Percentiles rank a stretch among this genome's conserved stretches.
Conservation (phyloP, 64 coral and sea anemone species). For the Stichodactyla helianthus region DNA sequence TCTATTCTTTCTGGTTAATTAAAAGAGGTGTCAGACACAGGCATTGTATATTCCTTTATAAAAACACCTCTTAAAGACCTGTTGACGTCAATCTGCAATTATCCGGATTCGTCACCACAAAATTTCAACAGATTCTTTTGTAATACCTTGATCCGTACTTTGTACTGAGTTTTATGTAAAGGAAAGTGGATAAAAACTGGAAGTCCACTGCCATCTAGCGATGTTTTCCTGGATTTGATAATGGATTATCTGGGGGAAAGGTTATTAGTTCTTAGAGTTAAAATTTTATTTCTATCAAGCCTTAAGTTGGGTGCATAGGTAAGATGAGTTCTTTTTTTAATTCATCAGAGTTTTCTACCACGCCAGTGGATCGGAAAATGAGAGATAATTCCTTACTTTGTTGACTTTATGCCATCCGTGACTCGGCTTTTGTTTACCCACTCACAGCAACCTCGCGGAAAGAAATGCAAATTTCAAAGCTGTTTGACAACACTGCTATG, state of each 20-base stretch:
- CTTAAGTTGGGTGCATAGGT: not conserved
- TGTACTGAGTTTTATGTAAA: not conserved
- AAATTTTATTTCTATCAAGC: too few species aligned
- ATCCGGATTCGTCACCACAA: not conserved
- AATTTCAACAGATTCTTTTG: not conserved
- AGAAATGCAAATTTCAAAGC: not conserved
- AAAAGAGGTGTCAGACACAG: not conserved
- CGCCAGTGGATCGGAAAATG: not conserved
- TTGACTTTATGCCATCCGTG: conserved; percentile 11
- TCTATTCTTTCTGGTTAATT: not conserved
- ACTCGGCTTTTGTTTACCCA: conserved; percentile 10
- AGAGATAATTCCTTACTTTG: not conserved
- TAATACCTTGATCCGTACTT: not conserved
- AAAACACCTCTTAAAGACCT: not conserved
- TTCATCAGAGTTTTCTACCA: not conserved
- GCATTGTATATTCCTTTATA: not conserved
- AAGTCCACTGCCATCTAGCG: too few species aligned
- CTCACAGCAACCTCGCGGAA: not conserved
- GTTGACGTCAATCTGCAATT: not conserved
- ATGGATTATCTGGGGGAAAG: not conserved
- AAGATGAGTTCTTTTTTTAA: not conserved
- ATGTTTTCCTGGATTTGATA: too few species aligned
- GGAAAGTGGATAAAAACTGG: too few species aligned
- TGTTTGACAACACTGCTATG: conserved; percentile 9
- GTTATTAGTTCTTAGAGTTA: not conserved